Base-by-base conservation (phyloP, 2,797 vertebrate genomes). In the Sarcoramphus papa region DNA sequence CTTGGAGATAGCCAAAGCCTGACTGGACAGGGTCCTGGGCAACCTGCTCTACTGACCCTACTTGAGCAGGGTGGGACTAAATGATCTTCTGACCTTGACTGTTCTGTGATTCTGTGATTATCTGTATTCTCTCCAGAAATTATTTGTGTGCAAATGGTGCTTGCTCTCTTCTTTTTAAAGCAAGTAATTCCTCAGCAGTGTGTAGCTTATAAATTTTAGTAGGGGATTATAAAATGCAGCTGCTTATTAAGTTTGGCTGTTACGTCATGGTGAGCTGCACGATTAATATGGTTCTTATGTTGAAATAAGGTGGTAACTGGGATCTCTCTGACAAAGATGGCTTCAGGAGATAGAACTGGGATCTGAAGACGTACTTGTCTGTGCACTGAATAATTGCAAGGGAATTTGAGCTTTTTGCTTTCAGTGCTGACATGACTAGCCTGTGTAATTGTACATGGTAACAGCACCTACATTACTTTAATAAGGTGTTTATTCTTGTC, bases 121-220 rank as follows among this genome's bases (percentile, higher is more conserved):
- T 16, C 72, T 90, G 60, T 45, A 77, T 82, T 94, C 56, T 30
- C 35, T 70, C 37, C 31, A 18, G 47, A 62, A 67, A 78, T 75
- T 78, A 89, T 89, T 76, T 88, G 41, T 56, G 72, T 63, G 74
- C 78, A 90, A 87, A 64, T 18, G 6, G 8, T 8, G 30, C 30
- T 67, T 45, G 19, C 48, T 76, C 31, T 83, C 18, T 54, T 75
- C 67, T 70, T 84, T 57, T 92, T 87, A 87, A 96, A 94, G 37
- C 56, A 92, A 96, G 77, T 54, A 14, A 82, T 79, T 93, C 54
- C 85, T 81, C 91, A 90, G 83, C 80, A 83, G 59, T 83, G 59
- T 74, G 51, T 41, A 60, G 77, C 37, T 59, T 63, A 51, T 37
- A 21, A 31, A 68, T 88, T 70, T 54, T 76, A 78, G 23, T 24